These are phyloP conservation scores for Oceanodroma leucorhoa DNA, from an alignment of 2,797 vertebrate species.

Conservation along the genomic window DNA sequence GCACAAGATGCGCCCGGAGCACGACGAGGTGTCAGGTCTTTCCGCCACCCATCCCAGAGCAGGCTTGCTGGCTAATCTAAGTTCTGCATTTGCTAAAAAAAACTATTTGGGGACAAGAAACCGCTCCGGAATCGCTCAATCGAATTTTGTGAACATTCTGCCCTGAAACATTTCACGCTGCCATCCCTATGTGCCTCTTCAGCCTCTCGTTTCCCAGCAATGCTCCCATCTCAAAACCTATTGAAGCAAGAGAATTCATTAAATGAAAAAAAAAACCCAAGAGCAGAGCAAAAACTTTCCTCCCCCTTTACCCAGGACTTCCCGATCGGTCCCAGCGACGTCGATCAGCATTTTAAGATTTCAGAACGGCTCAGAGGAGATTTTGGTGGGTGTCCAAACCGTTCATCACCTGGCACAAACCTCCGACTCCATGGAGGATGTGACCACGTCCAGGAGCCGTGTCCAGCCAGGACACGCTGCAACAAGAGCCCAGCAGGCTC, in stretches of 20 bases:
- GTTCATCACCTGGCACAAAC: background rate
- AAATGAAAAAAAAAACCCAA: background rate
- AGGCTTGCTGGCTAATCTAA: background rate
- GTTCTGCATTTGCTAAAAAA: background rate
- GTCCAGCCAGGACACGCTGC: background rate
- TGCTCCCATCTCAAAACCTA: background rate
- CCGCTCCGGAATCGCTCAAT: accelerated
- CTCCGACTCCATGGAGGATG: background rate
- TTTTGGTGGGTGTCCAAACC: background rate
- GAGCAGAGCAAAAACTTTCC: background rate
- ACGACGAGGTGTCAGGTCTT: background rate
- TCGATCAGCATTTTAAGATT: background rate
- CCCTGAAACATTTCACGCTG: accelerated
- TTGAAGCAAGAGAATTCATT: background rate
- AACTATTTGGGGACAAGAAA: background rate
- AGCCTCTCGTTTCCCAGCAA: background rate
- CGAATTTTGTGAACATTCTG: accelerated
- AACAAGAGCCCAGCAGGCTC: background rate
- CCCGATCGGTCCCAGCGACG: accelerated
- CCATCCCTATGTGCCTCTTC: accelerated
- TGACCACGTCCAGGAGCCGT: background rate
- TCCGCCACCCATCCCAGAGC: accelerated
- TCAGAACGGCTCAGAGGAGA: background rate
- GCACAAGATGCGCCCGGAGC: background rate
- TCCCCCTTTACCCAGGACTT: background rate